Evolutionary conservation across 2,797 vertebrate genomes (phyloP).

Genomic region (Sparus aurata): DNA sequence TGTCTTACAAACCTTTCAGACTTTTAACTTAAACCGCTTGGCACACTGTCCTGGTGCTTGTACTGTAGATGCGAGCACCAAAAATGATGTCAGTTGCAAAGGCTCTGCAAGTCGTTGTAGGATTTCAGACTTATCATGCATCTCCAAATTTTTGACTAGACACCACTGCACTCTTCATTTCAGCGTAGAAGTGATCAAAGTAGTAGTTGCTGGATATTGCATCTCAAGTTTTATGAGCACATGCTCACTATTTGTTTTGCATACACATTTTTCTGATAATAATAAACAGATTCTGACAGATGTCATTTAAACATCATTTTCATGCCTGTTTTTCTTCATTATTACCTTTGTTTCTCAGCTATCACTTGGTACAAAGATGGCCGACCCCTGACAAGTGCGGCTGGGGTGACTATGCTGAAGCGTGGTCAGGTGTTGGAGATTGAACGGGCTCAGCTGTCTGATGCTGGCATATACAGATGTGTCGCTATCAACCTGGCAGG

Average conservation of each 20-base stretch:
- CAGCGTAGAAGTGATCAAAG: too few species aligned
- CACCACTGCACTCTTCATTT: too few species aligned
- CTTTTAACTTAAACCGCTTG: background rate
- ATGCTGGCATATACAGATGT: constrained; percentile 93
- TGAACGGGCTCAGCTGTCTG: constrained; percentile 88
- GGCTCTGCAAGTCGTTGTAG: too few species aligned
- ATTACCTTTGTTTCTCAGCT: constrained; percentile 74
- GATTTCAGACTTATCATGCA: too few species aligned
- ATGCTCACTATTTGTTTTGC: too few species aligned
- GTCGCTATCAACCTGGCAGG: constrained; percentile 92
- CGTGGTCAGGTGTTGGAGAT: constrained; percentile 90
- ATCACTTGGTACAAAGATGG: constrained; percentile 95
- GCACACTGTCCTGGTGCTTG: background rate
- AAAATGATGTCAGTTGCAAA: too few species aligned
- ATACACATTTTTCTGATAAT: background rate
- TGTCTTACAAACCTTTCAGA: background rate
- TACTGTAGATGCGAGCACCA: too few species aligned
- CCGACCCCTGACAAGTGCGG: constrained; percentile 81
- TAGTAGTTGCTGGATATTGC: too few species aligned
- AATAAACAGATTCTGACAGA: too few species aligned
- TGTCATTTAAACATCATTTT: background rate
- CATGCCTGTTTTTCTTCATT: background rate
- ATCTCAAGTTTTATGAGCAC: too few species aligned
- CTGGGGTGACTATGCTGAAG: constrained; percentile 83
- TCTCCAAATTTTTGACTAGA: too few species aligned